Percentiles rank a stretch among this genome's conserved stretches.
Conservation (phyloP, 2,797 vertebrate species). For the Sebastes matsubarae region DNA sequence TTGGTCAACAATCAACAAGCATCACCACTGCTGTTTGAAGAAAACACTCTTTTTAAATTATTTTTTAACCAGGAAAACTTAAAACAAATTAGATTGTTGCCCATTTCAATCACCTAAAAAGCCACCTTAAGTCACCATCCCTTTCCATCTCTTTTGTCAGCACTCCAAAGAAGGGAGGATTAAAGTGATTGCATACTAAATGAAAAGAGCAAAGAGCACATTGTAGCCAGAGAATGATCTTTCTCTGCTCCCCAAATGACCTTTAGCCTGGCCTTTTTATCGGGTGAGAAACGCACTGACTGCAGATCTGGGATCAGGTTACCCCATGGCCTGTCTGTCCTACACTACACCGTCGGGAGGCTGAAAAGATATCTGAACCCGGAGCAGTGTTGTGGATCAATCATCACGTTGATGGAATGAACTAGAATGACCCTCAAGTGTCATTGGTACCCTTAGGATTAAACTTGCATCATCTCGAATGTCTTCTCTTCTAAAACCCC, state of each 20-base stretch:
- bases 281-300: neutral
- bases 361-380: constrained; percentile 47
- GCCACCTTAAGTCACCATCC: neutral
- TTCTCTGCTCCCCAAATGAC: constrained; percentile 13
- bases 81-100: neutral
- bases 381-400: constrained; percentile 43
- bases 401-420: constrained; percentile 44
- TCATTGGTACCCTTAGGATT: constrained; percentile 31
- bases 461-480: constrained; percentile 31
- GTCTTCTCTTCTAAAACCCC: constrained; percentile 29
- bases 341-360: constrained; percentile 1
- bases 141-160: neutral
- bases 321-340: neutral
- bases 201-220: neutral
- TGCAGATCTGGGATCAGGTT: constrained; percentile 47
- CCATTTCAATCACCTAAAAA: neutral
- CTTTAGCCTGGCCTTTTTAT: constrained; percentile 28
- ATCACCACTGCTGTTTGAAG: neutral
- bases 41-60: neutral
- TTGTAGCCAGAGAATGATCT: neutral
- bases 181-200: neutral
- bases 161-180: neutral
- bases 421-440: constrained; percentile 31
- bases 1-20: neutral
- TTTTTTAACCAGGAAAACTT: neutral